Percentiles rank a stretch among this genome's conserved stretches.
Conservation (phyloP, 2,113 vertebrate genomes). For the Dipodomys merriami region DNA sequence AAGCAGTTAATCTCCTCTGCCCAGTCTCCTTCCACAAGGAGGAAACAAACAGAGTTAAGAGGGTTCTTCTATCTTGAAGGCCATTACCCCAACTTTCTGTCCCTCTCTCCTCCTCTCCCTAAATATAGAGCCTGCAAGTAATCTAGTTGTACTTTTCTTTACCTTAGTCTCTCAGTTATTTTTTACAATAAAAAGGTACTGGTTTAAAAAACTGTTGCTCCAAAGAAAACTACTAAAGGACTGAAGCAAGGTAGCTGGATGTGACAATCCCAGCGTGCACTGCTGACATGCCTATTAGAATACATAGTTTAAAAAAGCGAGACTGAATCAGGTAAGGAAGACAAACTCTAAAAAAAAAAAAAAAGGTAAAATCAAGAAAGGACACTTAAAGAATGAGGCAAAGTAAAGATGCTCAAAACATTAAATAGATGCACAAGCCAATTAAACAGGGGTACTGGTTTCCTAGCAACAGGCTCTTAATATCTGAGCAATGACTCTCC, state of each 20-base stretch:
- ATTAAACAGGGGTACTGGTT: background rate
- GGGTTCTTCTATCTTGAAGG: background rate
- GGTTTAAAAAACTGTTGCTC: constrained; percentile 32
- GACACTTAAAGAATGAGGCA: constrained; percentile 42
- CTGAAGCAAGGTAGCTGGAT: constrained; percentile 34
- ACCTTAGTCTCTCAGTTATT: constrained; percentile 55
- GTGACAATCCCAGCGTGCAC: constrained; percentile 41
- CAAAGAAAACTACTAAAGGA: constrained; percentile 49
- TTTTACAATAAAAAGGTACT: constrained; percentile 57
- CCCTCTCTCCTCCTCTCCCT: background rate
- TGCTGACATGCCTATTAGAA: constrained; percentile 23
- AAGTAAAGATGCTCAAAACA: constrained; percentile 40
- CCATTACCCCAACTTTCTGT: background rate
- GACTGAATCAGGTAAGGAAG: background rate
- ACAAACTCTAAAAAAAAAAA: constrained; percentile 23
- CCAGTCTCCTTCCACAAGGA: background rate
- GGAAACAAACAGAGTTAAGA: background rate
- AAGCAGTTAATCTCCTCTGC: background rate
- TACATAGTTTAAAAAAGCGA: constrained; percentile 34
- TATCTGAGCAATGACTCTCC: constrained; percentile 60
- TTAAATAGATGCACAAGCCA: constrained; percentile 36
- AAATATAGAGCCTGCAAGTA: background rate
- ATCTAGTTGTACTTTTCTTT: constrained; percentile 21
- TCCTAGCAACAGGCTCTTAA: constrained; percentile 72
- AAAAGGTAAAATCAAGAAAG: constrained; percentile 45